Evolutionary conservation across 2,888 invertebrate species (phyloP), one percentile per base, ranked within the genome.

Genomic region (Meghimatium bilineatum): DNA sequence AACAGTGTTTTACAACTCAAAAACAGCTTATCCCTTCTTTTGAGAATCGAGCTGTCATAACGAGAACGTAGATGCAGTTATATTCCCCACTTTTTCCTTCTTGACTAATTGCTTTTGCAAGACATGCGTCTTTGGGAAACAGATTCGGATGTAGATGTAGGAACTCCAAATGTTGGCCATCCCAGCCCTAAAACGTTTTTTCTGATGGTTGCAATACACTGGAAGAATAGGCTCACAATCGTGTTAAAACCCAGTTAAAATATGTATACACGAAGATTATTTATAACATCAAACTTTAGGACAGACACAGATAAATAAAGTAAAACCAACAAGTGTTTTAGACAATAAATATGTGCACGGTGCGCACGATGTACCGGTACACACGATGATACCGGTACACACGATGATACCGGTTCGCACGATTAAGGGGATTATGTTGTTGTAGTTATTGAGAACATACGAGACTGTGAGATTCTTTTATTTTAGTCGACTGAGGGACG

Each of bases 1-100:
- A 78, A 36, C 78, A 3, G 66, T 78, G 78, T 78, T 78, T 78
- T 66, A 78, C 78, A 66, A 78, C 78, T 78, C 38, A 66, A 38
- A 66, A 20, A 44, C 32, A 66, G 78, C 63, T 78, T 38, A 78
- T 63, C 63, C 78, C 63, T 60, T 66, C 78, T 60, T 63, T 66
- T 78, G 63, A 66, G 78, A 60, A 63, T 78, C 63, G 78, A 66
- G 44, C 66, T 78, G 78, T 60, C 78, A 66, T 66, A 78, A 36
- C 63, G 63, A 66, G 36, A 66, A 29, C 36, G 44, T 78, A 36
- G 34, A n/a, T 78, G 34, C 26, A 20, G 66, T 26, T 38, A 63
- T 29, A 78, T 38, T 56, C 63, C 66, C 12, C 78, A 1, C 1
- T 34, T 63, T 44, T 78, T 34, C 3, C 26, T 23, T 38, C 12